Evolutionary conservation across 2,113 vertebrate species (phyloP), one percentile per base, ranked within the genome.

Genomic region (Lepus americanus): DNA sequence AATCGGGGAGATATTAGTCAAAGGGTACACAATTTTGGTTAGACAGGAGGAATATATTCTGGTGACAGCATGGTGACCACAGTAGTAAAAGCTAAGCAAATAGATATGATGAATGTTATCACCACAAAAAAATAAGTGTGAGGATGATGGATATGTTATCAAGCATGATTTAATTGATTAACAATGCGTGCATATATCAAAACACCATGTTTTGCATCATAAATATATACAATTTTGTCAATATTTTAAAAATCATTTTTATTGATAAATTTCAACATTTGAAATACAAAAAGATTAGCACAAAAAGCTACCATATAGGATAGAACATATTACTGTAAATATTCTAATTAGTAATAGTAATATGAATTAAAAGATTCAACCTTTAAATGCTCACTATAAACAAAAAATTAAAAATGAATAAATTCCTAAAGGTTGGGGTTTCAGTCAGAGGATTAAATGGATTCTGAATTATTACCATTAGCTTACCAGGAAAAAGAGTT

Each of bases 241-340:
- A 33, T 33, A 7, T 87, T 66, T 81, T 77, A 66, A 88, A 89
- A 95, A 36, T 81, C 23, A 82, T 33, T 9, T 63, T 61, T 31
- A 51, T 81, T 66, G 29, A 33, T 17, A 72, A 88, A 74, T 78
- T 81, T 82, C 12, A 84, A 49, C 66, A 87, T 51, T 82, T 77
- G 49, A 92, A 95, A 84, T 78, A 78, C 72, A n/a, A 87, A 91
- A 73, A 27, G 61, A 85, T 25, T 86, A 82, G 16, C 36, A 94
- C 66, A 77, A 64, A 92, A 94, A 72, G 53, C 39, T 89, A 87
- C 7, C 69, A 61, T 39, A 77, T 80, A 16, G 77, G n/a, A 23
- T 85, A 93, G 94, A 80, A 64, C 86, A 89, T 73, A n/a, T n/a
- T 89, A 67, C 49, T 92, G 33, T 55, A 83, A 90, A 87, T 73